These are phyloP conservation scores for Zoanthus sansibaricus DNA, from an alignment of 92 coral and sea anemone species.

Conservation along the genomic window DNA sequence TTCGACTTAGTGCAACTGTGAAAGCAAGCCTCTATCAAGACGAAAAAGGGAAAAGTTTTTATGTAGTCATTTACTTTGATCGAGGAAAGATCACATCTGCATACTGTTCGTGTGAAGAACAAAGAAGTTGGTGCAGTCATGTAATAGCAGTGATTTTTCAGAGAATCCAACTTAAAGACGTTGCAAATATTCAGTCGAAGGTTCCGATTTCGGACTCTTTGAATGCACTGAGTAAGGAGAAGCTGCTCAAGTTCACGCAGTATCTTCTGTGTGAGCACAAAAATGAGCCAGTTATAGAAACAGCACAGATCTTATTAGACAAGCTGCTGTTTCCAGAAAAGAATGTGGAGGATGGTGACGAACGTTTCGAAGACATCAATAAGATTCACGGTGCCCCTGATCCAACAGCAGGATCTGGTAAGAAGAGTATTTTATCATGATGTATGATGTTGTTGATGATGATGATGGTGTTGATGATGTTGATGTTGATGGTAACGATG, in stretches of 20 bases:
- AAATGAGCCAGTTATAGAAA: slow-evolving; percentile 81
- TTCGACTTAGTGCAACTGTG: slow-evolving; percentile 89
- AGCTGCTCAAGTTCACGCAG: slow-evolving; percentile 89
- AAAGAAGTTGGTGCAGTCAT: slow-evolving; percentile 88
- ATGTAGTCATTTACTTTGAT: slow-evolving; percentile 88
- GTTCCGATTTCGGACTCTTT: slow-evolving; percentile 93
- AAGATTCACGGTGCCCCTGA: slow-evolving; percentile 92
- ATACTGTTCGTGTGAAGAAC: slow-evolving; percentile 78
- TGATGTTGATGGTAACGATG: too few species aligned
- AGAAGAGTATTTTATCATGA: neutral
- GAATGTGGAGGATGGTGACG: slow-evolving; percentile 34
- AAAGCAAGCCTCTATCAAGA: slow-evolving; percentile 57
- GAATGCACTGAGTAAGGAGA: slow-evolving; percentile 77
- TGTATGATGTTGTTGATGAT: neutral
- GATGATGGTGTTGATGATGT: too few species aligned
- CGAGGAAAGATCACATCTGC: slow-evolving; percentile 96
- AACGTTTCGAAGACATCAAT: slow-evolving; percentile 75
- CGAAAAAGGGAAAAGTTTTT: slow-evolving; percentile 42
- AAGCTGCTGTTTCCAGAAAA: slow-evolving; percentile 68
- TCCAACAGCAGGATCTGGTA: slow-evolving; percentile 99
- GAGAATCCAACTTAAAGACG: slow-evolving; percentile 68
- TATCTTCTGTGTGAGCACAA: slow-evolving; percentile 85
- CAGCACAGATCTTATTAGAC: slow-evolving; percentile 86
- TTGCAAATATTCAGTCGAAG: slow-evolving; percentile 47
- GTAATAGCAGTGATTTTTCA: slow-evolving; percentile 82